Conservation (phyloP, 1,140 invertebrate genomes). For the Nomia melanderi region DNA sequence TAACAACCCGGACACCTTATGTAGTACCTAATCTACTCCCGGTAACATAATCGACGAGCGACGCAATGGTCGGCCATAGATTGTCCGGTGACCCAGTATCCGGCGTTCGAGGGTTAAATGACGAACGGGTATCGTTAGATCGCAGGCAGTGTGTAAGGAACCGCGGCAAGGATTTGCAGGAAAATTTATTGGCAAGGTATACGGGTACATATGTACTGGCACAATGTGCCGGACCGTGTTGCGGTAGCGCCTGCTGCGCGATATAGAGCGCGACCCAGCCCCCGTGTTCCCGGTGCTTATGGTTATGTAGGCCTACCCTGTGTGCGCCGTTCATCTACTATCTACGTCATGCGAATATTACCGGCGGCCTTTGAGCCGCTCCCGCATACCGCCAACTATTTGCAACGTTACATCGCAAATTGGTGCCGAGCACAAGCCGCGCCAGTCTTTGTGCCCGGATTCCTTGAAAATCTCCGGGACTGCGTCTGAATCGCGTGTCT, state of each 20-base stretch:
- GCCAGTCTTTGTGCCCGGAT: slow-evolving; percentile 5
- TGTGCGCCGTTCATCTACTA: slow-evolving; percentile 48
- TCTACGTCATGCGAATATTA: slow-evolving; percentile 52
- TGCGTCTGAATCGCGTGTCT: not conserved
- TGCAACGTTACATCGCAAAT: slow-evolving; percentile 27
- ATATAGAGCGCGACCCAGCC: slow-evolving; percentile 61
- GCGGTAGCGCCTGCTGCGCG: slow-evolving; percentile 66
- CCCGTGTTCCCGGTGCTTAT: slow-evolving; percentile 52
- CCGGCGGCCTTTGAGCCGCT: slow-evolving; percentile 28
- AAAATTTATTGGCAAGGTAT: slow-evolving; percentile 68
- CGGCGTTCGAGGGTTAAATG: not conserved
- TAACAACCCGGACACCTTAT: no score
- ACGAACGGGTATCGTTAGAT: slow-evolving; percentile 8
- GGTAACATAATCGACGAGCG: not conserved
- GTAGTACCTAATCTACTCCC: not conserved
- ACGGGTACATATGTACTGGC: slow-evolving; percentile 62
- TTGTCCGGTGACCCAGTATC: slow-evolving; percentile 2
- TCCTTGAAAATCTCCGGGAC: slow-evolving; percentile 17
- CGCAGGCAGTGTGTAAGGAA: slow-evolving; percentile 26
- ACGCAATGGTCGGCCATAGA: not conserved
- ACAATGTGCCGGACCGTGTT: slow-evolving; percentile 64
- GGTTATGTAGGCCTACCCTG: slow-evolving; percentile 59
- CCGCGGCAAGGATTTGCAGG: slow-evolving; percentile 51
- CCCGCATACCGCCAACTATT: slow-evolving; percentile 43
- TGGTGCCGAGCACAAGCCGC: not conserved